A percentile compares a stretch with the other conserved stretches of the same genome.
These are phyloP conservation scores for Apostichopus californicus DNA, from an alignment of 35 echinoderm and acorn worm species.

Conservation along the genomic window DNA sequence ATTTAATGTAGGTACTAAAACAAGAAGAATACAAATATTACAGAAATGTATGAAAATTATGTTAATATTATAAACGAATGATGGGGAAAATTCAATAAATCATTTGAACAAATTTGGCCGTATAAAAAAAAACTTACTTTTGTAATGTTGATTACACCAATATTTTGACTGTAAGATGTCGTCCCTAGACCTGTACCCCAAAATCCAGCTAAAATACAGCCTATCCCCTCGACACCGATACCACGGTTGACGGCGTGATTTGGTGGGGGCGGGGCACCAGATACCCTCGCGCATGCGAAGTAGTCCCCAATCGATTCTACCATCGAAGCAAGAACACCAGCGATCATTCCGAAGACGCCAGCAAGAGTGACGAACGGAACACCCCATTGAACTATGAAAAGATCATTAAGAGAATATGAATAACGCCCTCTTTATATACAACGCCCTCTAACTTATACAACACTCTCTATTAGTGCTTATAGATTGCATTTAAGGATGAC, in stretches of 20 bases:
- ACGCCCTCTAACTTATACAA: too few relatives aligned
- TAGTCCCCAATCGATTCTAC: constrained; percentile 78
- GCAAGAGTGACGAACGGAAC: constrained; percentile 48
- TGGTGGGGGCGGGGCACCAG: constrained; percentile 60
- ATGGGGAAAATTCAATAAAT: too few relatives aligned
- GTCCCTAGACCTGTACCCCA: constrained; percentile 61
- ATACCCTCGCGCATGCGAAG: constrained; percentile 63
- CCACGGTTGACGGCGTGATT: constrained; percentile 67
- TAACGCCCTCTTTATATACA: too few relatives aligned
- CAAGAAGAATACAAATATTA: too few relatives aligned
- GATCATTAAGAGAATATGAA: background rate
- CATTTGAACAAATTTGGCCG: too few relatives aligned
- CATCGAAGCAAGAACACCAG: constrained; percentile 71
- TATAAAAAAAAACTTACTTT: constrained; percentile 26
- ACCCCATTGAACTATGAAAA: constrained; percentile 77
- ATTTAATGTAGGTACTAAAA: too few relatives aligned
- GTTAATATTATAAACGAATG: too few relatives aligned
- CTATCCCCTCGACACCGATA: constrained; percentile 69
- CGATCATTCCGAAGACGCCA: constrained; percentile 76
- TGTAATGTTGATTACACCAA: constrained; percentile 63
- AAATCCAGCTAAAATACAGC: constrained; percentile 54
- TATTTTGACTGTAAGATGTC: constrained; percentile 67
- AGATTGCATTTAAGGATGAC: too few relatives aligned
- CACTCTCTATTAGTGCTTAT: too few relatives aligned
- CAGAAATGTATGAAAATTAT: too few relatives aligned